These are phyloP conservation scores for Serranus cabrilla DNA, from an alignment of 2,797 vertebrate genomes.

Conservation along the genomic window DNA sequence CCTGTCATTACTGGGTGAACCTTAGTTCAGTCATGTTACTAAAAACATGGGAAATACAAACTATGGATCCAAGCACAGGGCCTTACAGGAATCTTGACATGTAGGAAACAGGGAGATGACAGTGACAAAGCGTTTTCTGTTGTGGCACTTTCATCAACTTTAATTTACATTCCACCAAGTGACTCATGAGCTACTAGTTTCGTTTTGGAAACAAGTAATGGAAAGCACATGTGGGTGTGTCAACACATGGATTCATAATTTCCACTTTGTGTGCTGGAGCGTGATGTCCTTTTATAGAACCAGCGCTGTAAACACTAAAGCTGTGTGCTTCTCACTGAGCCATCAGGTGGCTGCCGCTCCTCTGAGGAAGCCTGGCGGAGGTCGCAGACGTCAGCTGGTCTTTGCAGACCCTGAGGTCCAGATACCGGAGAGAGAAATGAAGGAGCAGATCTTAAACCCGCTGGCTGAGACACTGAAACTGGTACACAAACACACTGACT, in stretches of 20 bases:
- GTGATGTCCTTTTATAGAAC: slow-evolving; percentile 4
- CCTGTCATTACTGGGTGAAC: background rate
- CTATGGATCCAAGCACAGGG: background rate
- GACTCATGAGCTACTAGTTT: slow-evolving; percentile 42
- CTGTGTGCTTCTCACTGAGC: slow-evolving; percentile 23
- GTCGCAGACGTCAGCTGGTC: slow-evolving; percentile 79
- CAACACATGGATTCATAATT: slow-evolving; percentile 19
- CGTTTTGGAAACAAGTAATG: slow-evolving; percentile 27
- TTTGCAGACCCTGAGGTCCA: slow-evolving; percentile 86
- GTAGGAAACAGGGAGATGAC: slow-evolving; percentile 7
- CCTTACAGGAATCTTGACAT: background rate
- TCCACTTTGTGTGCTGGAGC: slow-evolving; percentile 7
- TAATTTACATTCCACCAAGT: slow-evolving; percentile 47
- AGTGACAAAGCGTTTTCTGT: slow-evolving; percentile 1
- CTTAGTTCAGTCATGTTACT: too few species aligned
- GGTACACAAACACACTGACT: slow-evolving; percentile 59
- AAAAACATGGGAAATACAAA: background rate
- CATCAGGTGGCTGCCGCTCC: slow-evolving; percentile 34
- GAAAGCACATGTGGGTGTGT: slow-evolving; percentile 39
- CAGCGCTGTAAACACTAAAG: background rate
- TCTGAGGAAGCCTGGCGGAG: slow-evolving; percentile 21
- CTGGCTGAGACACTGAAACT: slow-evolving; percentile 72
- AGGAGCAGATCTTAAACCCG: slow-evolving; percentile 79
- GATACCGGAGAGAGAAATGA: slow-evolving; percentile 82
- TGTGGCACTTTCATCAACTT: slow-evolving; percentile 2